Conservation (phyloP, 1,140 invertebrate species). For the Procambarus virginalis region DNA sequence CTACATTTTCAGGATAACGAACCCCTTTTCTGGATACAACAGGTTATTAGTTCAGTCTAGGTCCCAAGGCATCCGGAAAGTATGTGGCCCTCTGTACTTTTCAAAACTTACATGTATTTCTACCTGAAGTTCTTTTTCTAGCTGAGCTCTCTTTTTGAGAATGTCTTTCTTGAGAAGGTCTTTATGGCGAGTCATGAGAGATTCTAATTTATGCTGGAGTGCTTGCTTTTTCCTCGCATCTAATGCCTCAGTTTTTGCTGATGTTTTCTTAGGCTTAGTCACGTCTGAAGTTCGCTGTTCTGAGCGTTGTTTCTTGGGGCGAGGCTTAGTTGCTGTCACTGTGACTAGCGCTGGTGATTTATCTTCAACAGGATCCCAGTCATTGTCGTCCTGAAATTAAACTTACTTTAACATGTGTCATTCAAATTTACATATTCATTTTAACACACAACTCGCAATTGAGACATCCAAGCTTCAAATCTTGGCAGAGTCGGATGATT, state of each 20-base stretch:
- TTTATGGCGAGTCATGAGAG: slow-evolving; percentile 85
- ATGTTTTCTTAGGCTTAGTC: slow-evolving; percentile 71
- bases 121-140: slow-evolving; percentile 92
- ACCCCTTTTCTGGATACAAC: no score
- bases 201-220: slow-evolving; percentile 72
- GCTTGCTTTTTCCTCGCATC: slow-evolving; percentile 74
- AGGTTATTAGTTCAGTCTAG: no score
- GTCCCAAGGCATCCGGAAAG: no score
- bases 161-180: slow-evolving; percentile 95
- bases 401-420: no score
- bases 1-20: no score
- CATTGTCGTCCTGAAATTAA: slow-evolving; percentile 39
- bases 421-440: no score
- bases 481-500: no score
- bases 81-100: no score
- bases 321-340: slow-evolving; percentile 13
- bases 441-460: no score
- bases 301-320: slow-evolving; percentile 71
- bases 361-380: slow-evolving; percentile 45
- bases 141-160: slow-evolving; percentile 88
- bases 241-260: slow-evolving; percentile 79
- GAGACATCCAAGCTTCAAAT: no score
- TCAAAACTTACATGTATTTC: slow-evolving; percentile 85
- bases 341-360: slow-evolving; percentile 23
- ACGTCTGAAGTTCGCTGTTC: slow-evolving; percentile 56